phyloP scores from a whole-genome alignment of 2,888 invertebrate species.

The Drosophila ezoana region DNA sequence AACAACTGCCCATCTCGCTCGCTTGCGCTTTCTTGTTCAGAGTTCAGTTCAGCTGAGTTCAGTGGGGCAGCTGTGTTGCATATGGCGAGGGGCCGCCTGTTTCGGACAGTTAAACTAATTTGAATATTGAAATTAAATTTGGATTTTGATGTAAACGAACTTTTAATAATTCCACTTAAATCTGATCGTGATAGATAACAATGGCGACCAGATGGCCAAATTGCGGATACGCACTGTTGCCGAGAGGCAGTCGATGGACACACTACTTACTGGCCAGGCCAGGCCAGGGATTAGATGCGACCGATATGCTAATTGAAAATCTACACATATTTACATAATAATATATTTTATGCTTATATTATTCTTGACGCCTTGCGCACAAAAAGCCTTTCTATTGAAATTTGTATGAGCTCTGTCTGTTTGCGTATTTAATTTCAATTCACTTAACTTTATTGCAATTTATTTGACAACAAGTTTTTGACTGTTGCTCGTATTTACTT shows the following conservation, averaged over 20 bases:
- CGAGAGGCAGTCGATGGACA: not conserved
- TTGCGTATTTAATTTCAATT: constrained; percentile 46
- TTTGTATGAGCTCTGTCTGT: constrained; percentile 17
- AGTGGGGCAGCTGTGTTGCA: constrained; percentile 15
- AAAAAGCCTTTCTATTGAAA: constrained; percentile 46
- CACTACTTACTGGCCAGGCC: no score
- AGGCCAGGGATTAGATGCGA: constrained; percentile 15
- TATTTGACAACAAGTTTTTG: constrained; percentile 47
- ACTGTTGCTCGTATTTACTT: constrained; percentile 19
- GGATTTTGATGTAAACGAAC: constrained; percentile 48
- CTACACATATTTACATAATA: constrained; percentile 33
- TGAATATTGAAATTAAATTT: constrained; percentile 18
- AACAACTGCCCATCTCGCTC: constrained; percentile 11
- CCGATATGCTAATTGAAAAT: constrained; percentile 35
- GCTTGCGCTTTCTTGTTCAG: no score
- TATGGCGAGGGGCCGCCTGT: constrained; percentile 9
- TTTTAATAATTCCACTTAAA: constrained; percentile 29
- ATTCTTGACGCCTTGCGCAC: constrained; percentile 50
- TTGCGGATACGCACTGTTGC: not conserved
- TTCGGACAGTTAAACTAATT: constrained; percentile 7
- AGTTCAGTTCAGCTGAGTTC: not conserved
- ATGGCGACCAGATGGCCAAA: constrained; percentile 7
- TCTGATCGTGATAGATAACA: constrained; percentile 24
- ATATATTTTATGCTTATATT: constrained; percentile 36
- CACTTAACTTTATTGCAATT: constrained; percentile 52